Conservation (phyloP, 2,888 invertebrate species). For the Andrena bucephala region DNA sequence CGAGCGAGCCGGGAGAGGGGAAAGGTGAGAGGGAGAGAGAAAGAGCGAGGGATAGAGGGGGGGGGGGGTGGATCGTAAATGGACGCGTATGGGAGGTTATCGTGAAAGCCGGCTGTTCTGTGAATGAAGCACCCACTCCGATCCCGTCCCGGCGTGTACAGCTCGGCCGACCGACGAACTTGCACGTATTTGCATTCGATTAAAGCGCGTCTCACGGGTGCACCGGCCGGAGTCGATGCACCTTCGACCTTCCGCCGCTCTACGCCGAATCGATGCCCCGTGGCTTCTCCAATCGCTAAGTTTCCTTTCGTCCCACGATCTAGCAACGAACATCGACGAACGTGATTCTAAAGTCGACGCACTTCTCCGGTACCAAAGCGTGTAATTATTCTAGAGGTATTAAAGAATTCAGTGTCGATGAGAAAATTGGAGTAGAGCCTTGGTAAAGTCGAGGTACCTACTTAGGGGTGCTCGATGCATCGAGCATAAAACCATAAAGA, state of each 20-base stretch:
- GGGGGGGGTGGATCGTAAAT: slow-evolving; percentile 46
- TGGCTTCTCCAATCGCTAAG: too few relatives aligned
- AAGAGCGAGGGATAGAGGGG: neutral
- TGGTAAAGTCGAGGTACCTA: too few relatives aligned
- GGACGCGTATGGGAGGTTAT: slow-evolving; percentile 59
- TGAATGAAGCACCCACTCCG: slow-evolving; percentile 64
- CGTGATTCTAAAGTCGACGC: too few relatives aligned
- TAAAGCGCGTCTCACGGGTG: slow-evolving; percentile 62
- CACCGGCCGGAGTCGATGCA: slow-evolving; percentile 62
- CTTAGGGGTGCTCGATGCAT: too few relatives aligned
- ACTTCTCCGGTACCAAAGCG: too few relatives aligned
- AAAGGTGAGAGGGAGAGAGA: slow-evolving; percentile 8
- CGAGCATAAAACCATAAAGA: too few relatives aligned
- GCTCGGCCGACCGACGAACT: slow-evolving; percentile 60
- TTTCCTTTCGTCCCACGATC: too few relatives aligned
- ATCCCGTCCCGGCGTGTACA: slow-evolving; percentile 40
- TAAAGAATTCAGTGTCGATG: too few relatives aligned
- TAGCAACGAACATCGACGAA: too few relatives aligned
- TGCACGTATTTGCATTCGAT: slow-evolving; percentile 68
- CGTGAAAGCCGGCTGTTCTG: slow-evolving; percentile 60
- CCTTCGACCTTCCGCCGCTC: slow-evolving; percentile 54
- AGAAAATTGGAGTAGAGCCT: too few relatives aligned
- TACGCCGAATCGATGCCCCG: neutral
- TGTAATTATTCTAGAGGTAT: too few relatives aligned
- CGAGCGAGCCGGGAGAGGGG: slow-evolving; percentile 4